A percentile compares a stretch with the other conserved stretches of the same genome.
These are phyloP conservation scores for Neogale vison DNA, from an alignment of 2,113 vertebrate species.

Conservation along the genomic window DNA sequence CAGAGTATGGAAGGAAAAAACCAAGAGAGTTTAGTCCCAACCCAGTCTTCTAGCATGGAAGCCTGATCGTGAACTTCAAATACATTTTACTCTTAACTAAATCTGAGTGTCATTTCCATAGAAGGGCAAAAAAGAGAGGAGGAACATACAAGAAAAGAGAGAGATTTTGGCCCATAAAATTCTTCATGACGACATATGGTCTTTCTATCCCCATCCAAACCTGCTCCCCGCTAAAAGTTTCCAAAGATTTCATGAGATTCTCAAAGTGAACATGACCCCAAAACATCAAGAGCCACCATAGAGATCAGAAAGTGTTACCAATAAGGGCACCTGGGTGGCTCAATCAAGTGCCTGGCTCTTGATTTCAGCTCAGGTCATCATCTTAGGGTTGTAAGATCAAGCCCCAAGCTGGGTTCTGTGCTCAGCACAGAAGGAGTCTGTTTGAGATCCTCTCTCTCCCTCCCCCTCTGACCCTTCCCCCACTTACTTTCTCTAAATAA, in stretches of 20 bases:
- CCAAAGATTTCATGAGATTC: neutral
- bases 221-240: neutral
- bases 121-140: neutral
- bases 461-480: neutral
- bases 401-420: neutral
- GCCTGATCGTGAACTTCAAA: neutral
- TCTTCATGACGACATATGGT: neutral
- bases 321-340: neutral
- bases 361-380: neutral
- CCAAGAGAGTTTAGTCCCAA: neutral
- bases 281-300: neutral
- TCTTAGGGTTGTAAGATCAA: neutral
- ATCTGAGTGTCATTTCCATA: neutral
- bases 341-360: neutral
- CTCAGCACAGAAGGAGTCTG: neutral
- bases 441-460: neutral
- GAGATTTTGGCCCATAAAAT: neutral
- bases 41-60: neutral
- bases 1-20: neutral
- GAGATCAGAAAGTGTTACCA: neutral
- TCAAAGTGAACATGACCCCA: neutral
- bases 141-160: neutral
- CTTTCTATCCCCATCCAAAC: neutral
- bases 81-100: neutral
- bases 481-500: neutral